Conservation (phyloP, 2,888 invertebrate genomes). For the Nowickia ferox region DNA sequence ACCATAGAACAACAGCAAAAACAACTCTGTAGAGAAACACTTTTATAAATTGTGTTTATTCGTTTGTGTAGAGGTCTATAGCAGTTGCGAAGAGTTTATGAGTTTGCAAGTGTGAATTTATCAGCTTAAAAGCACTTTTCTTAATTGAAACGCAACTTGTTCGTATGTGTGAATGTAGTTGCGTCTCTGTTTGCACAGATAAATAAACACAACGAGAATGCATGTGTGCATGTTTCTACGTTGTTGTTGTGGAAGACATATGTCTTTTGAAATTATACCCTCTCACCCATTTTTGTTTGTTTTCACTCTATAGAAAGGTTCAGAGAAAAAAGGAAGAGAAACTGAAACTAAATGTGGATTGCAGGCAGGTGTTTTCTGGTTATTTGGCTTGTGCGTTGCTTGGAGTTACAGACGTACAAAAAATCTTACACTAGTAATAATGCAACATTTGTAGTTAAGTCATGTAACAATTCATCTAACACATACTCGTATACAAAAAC, state of each 20-base stretch:
- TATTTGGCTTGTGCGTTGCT: conserved; percentile 1
- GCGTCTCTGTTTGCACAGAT: conserved; percentile 23
- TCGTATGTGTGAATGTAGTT: conserved; percentile 21
- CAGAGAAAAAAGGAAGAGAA: conserved; percentile 22
- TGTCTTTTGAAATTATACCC: conserved; percentile 68
- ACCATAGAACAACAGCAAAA: conserved; percentile 14
- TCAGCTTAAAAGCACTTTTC: conserved; percentile 70
- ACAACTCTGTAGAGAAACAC: conserved; percentile 31
- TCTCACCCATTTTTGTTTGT: conserved; percentile 34
- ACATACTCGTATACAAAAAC: conserved; percentile 31
- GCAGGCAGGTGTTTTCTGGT: conserved; percentile 46
- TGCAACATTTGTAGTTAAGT: conserved; percentile 58
- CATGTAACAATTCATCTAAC: conserved; percentile 70
- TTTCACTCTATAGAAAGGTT: conserved; percentile 22
- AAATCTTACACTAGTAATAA: conserved; percentile 32
- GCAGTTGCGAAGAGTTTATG: conserved; percentile 29
- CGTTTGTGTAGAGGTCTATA: conserved; percentile 5
- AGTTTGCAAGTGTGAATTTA: conserved; percentile 42
- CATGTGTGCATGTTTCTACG: not conserved
- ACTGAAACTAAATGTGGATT: conserved; percentile 28
- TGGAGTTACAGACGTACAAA: conserved; percentile 26
- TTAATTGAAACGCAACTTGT: conserved; percentile 70
- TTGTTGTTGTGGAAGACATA: conserved; percentile 38
- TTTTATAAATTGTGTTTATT: conserved; percentile 58
- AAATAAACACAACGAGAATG: conserved; percentile 28